Conservation (phyloP, 1,140 invertebrate genomes). For the Trichonephila clavata region DNA sequence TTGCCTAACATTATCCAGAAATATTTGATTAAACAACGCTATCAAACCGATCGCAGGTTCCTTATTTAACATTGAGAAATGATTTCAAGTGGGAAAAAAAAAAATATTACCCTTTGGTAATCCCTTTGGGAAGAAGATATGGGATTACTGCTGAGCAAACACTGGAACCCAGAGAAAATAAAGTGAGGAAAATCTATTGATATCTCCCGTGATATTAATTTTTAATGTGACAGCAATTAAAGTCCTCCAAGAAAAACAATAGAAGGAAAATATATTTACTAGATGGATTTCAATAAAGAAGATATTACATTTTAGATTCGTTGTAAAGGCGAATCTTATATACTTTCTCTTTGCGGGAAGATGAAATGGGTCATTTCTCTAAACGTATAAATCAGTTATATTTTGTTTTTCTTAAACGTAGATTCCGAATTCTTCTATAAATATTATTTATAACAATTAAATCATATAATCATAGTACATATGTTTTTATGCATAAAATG, state of each 20-base stretch:
- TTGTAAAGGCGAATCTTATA: background rate
- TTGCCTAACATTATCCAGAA: background rate
- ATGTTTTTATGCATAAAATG: too few relatives aligned
- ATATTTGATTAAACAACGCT: slow-evolving; percentile 38
- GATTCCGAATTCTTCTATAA: too few relatives aligned
- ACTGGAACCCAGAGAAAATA: slow-evolving; percentile 17
- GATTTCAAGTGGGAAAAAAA: background rate
- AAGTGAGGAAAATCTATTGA: slow-evolving; percentile 56
- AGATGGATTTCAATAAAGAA: slow-evolving; percentile 7
- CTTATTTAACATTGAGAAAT: slow-evolving; percentile 7
- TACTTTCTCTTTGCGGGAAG: background rate
- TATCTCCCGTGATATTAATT: slow-evolving; percentile 43
- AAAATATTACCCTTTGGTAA: slow-evolving; percentile 32
- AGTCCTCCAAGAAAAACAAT: background rate
- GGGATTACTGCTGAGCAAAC: slow-evolving; percentile 38
- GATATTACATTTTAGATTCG: background rate
- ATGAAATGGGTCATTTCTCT: background rate
- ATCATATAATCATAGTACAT: too few relatives aligned
- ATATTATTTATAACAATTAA: too few relatives aligned
- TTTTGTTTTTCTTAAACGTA: too few relatives aligned
- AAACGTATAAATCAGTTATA: too few relatives aligned
- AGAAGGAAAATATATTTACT: slow-evolving; percentile 16
- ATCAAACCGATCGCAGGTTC: background rate
- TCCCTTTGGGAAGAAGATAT: slow-evolving; percentile 29
- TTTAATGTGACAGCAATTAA: slow-evolving; percentile 47